Evolutionary conservation across 1,140 invertebrate genomes (phyloP).

Genomic region (Kradibia gibbosae): DNA sequence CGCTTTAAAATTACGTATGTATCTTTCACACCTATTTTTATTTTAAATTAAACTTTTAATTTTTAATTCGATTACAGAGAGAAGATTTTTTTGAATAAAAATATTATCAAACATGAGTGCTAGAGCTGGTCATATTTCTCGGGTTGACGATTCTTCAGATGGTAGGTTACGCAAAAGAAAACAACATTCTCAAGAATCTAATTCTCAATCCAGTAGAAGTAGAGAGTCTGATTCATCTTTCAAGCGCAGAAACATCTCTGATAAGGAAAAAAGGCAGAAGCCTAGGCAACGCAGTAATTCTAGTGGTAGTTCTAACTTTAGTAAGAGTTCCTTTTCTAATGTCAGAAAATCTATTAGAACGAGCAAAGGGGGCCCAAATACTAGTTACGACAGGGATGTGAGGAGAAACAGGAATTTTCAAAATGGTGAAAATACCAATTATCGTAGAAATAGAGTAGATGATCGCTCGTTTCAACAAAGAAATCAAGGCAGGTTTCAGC

Average conservation of each 20-base stretch:
- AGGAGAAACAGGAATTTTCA: slow-evolving; percentile 44
- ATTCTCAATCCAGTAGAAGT: slow-evolving; percentile 50
- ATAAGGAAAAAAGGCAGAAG: slow-evolving; percentile 61
- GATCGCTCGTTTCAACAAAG: slow-evolving; percentile 43
- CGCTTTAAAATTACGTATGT: neutral
- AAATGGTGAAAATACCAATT: slow-evolving; percentile 46
- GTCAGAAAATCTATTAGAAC: slow-evolving; percentile 31
- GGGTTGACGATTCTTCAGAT: slow-evolving; percentile 49
- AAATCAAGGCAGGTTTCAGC: slow-evolving; percentile 48
- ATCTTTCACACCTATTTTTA: neutral
- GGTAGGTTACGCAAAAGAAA: slow-evolving; percentile 43
- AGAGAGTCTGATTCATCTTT: slow-evolving; percentile 55
- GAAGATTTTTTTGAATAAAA: slow-evolving; percentile 32
- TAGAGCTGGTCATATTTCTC: slow-evolving; percentile 46
- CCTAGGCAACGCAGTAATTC: slow-evolving; percentile 56
- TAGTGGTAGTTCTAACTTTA: slow-evolving; percentile 44
- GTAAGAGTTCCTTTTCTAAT: slow-evolving; percentile 30
- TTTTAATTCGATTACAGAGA: slow-evolving; percentile 28
- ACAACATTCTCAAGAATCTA: slow-evolving; percentile 50
- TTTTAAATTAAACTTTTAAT: neutral
- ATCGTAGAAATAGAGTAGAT: slow-evolving; percentile 43
- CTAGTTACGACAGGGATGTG: slow-evolving; percentile 34
- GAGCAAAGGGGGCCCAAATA: slow-evolving; percentile 24
- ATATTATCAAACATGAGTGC: slow-evolving; percentile 54
- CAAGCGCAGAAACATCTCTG: slow-evolving; percentile 54